Base-by-base conservation (phyloP, 37 sponge, comb jelly and placozoan species). In the Geodia barretti region DNA sequence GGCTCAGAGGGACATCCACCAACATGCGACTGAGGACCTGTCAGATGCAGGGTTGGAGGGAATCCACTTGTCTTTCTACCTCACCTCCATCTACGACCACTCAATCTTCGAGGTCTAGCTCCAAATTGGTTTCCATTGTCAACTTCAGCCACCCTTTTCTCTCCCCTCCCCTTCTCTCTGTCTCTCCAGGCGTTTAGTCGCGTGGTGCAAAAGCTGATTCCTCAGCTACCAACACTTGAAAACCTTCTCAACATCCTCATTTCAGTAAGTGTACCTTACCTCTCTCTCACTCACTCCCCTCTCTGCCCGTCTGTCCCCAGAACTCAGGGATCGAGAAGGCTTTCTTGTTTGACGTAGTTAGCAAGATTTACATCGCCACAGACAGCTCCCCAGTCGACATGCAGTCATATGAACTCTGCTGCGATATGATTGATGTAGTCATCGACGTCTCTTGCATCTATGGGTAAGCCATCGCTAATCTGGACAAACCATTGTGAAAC, bases 361-460 rank as follows among this genome's bases (percentile, higher is more conserved):
- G 97, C 70, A 96, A 96, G 87, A 93, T 96, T 41, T 96, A 95
- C 89, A 89, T 95, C 40, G 96, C 96, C 26, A 95, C 96, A 25
- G 96, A 95, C 83, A 95, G 83, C 79, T 86, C n/a, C 1, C 32
- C 78, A 39, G 2, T 11, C 25, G 33, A 41, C 80, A 87, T 95
- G 91, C 88, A 84, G 62, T 83, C 96, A 1, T 98, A 98, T 43
- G 98, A 91, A 62, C 87, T 98, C 30, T 95, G 96, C 64, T 98
- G 96, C 77, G 98, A 98, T 79, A 98, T 93, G 98, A 89, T 98
- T 54, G 98, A 98, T 80, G 92, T 93, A 21, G 96, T 98, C 75
- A 91, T 95, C 41, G 98, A 98, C 80, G 88, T 98, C 58, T 93
- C 94, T 69, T 95, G 96, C 83, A 98, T 98, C 1, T 98, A 98